Conservation (phyloP, 1,140 invertebrate genomes). For the Achroia grisella region DNA sequence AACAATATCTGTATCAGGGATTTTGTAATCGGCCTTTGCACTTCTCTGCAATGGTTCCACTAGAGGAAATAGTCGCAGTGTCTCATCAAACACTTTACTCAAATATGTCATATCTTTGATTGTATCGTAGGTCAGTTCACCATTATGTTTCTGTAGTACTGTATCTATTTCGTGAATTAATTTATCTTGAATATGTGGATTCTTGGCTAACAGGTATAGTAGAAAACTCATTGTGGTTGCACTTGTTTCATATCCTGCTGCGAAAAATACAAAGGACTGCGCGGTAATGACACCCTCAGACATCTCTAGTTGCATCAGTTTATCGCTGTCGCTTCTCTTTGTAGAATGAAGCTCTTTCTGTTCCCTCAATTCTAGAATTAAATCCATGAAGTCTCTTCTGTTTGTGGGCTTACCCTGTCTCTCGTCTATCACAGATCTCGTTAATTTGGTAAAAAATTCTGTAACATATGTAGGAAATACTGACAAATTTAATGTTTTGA, state of each 20-base stretch:
- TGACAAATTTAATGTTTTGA: constrained; percentile 11
- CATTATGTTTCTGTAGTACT: constrained; percentile 30
- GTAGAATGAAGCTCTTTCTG: constrained; percentile 6
- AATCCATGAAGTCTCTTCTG: constrained; percentile 21
- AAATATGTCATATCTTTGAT: constrained; percentile 60
- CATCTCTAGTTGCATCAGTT: too few relatives aligned
- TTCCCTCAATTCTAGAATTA: constrained; percentile 3
- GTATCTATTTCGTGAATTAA: constrained; percentile 58
- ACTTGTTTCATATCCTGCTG: constrained; percentile 74
- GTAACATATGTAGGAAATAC: constrained; percentile 6
- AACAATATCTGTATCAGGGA: constrained; percentile 51
- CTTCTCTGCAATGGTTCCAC: constrained; percentile 50
- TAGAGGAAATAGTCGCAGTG: constrained; percentile 69
- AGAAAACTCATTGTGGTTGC: constrained; percentile 49
- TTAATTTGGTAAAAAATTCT: constrained; percentile 12
- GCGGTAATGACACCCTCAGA: too few relatives aligned
- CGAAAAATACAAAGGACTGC: constrained; percentile 46
- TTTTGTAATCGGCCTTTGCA: constrained; percentile 38
- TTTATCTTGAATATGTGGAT: constrained; percentile 57
- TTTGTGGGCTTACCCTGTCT: constrained; percentile 14
- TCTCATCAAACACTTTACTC: constrained; percentile 61
- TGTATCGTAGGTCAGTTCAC: constrained; percentile 53
- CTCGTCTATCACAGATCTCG: constrained; percentile 7
- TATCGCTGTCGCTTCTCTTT: too few relatives aligned
- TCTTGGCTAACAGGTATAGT: constrained; percentile 46